Evolutionary conservation across 2,113 vertebrate species (phyloP).

Genomic region (Saccopteryx bilineata): DNA sequence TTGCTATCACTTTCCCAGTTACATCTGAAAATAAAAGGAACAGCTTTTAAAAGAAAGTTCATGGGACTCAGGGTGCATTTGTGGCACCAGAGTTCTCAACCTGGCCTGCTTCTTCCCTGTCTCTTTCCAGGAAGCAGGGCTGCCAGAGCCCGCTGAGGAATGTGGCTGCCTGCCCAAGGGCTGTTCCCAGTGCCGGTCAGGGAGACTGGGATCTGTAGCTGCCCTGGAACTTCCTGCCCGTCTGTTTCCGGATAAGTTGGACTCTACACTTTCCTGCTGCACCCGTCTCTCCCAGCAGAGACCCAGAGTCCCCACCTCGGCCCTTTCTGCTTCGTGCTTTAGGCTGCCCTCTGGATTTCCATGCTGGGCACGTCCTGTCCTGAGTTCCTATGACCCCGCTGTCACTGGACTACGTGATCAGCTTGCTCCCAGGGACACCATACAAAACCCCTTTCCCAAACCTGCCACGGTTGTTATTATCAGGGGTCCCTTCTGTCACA

Average conservation of each 20-base stretch:
- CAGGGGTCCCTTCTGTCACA: too few relatives aligned
- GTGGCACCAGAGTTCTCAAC: accelerated
- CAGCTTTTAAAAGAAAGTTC: not conserved
- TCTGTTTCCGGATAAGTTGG: accelerated
- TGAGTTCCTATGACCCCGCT: accelerated
- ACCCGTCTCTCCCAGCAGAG: not conserved
- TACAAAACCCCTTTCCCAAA: not conserved
- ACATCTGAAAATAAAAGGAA: conserved; percentile 84
- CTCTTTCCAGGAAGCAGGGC: not conserved
- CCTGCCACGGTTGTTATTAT: not conserved
- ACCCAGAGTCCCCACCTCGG: not conserved
- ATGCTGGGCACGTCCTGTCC: accelerated
- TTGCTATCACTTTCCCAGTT: conserved; percentile 77
- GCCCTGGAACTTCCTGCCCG: accelerated
- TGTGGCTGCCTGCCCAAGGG: too few relatives aligned
- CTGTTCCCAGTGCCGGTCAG: accelerated
- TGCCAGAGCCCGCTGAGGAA: too few relatives aligned
- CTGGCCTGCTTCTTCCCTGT: not conserved
- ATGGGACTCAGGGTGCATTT: accelerated
- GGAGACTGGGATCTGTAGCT: too few relatives aligned
- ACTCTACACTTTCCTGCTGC: accelerated
- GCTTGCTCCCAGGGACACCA: accelerated
- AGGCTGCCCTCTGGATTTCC: not conserved
- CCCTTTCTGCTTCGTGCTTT: accelerated
- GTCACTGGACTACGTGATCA: accelerated